Evolutionary conservation across 2,113 vertebrate genomes (phyloP).

Genomic region (Petaurus breviceps): DNA sequence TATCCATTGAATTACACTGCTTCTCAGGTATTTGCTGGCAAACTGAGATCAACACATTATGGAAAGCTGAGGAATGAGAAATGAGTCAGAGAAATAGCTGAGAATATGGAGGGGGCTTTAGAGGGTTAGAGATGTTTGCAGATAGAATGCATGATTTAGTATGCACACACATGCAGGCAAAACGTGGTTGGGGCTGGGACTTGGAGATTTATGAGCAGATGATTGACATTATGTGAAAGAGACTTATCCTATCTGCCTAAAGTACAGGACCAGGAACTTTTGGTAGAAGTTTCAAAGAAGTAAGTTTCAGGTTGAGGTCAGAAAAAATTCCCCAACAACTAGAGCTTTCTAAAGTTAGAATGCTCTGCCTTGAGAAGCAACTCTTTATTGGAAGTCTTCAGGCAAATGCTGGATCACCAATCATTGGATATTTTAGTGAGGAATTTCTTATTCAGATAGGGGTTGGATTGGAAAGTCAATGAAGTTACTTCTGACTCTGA

Average conservation of each 20-base stretch:
- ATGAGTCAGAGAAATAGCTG: background rate
- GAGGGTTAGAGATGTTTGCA: background rate
- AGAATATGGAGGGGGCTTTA: background rate
- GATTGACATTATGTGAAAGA: background rate
- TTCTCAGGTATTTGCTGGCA: background rate
- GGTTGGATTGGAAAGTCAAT: background rate
- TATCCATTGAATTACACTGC: background rate
- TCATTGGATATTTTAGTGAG: background rate
- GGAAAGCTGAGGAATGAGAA: background rate
- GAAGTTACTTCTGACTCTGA: background rate
- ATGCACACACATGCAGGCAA: background rate
- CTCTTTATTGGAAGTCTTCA: background rate
- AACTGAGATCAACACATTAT: background rate
- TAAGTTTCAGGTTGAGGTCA: background rate
- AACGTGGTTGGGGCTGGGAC: background rate
- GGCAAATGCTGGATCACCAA: background rate
- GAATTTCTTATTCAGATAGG: background rate
- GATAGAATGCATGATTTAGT: background rate
- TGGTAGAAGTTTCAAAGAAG: background rate
- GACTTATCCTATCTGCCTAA: background rate
- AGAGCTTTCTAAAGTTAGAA: background rate
- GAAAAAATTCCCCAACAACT: background rate
- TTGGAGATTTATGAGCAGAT: background rate
- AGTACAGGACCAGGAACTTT: background rate
- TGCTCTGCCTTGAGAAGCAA: background rate